phyloP scores from a whole-genome alignment of 2,888 invertebrate species.

The Microctonus hyperodae region DNA sequence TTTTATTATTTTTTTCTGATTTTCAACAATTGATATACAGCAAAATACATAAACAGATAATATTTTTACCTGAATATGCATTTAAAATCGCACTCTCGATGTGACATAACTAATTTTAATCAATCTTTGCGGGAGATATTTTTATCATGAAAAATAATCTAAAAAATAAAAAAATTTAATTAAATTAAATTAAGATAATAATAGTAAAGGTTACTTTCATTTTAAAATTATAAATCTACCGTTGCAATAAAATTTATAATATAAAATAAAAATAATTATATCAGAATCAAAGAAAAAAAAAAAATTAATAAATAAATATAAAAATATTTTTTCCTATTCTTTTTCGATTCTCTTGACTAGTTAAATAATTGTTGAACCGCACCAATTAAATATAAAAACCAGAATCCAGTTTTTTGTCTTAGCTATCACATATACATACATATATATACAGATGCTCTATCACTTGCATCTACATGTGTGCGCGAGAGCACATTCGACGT shows the following conservation, averaged over 20 bases:
- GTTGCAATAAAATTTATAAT: too few relatives aligned
- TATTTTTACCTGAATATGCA: background rate
- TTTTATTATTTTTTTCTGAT: background rate
- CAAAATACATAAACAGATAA: background rate
- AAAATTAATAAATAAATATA: too few relatives aligned
- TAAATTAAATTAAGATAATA: background rate
- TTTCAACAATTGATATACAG: background rate
- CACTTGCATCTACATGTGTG: too few relatives aligned
- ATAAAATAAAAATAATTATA: background rate
- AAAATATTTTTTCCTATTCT: too few relatives aligned
- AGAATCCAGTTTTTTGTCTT: background rate
- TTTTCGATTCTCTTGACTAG: background rate
- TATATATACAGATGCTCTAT: too few relatives aligned
- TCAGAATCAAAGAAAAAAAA: background rate
- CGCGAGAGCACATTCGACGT: constrained; percentile 32
- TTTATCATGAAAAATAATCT: background rate
- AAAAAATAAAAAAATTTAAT: background rate
- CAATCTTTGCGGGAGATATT: background rate
- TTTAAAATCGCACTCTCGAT: background rate
- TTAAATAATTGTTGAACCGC: background rate
- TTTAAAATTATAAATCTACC: too few relatives aligned
- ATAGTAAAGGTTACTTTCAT: background rate
- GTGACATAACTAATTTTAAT: background rate
- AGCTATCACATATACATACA: background rate
- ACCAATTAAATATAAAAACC: constrained; percentile 1